Base-by-base conservation (phyloP, 2,797 vertebrate genomes). In the Anas georgica region DNA sequence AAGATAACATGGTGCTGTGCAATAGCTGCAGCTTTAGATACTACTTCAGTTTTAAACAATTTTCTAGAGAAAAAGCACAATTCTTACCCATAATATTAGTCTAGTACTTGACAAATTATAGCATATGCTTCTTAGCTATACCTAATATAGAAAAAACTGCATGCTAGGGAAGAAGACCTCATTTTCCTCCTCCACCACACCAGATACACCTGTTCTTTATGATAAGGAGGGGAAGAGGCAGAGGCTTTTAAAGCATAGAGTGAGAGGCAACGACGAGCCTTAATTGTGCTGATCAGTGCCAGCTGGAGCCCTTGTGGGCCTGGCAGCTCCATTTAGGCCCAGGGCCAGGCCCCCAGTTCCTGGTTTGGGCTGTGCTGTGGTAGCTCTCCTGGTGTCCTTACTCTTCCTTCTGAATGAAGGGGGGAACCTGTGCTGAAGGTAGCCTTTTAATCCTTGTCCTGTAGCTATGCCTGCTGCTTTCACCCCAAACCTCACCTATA, bases 31-130 rank as follows among this genome's bases (percentile, higher is more conserved):
- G 86, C 56, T 95, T 88, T 70, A 80, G 92, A 37, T 84, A 62
- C 86, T 68, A 58, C 83, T 95, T 84, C 86, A 93, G 93, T 95
- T 94, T 92, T 84, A 93, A 31, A 60, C 21, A 11, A 75, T 94
- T 95, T 93, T 79, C 88, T 66, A 45, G 60, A 43, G 90, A 74
- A 90, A 95, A 94, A 86, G 41, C 81, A 39, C 5, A 68, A 87
- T 89, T 94, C 84, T 87, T 93, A 94, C 64, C 75, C 86, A n/a
- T 72, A 17, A 23, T 66, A 86, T 64, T 68, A 77, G 56, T 56
- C 56, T 39, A 15, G 31, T 18, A 28, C 52, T 56, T 45, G 84
- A 54, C 64, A 80, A 64, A 62, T 89, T n/a, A 62, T 58, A n/a
- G 2, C 45, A 15, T 8, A 11, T 2, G 1, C 60, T 68, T 74